A percentile compares a stretch with the other conserved stretches of the same genome.
phyloP scores from a whole-genome alignment of 2,888 invertebrate genomes.

The Cheiracanthium punctorium region DNA sequence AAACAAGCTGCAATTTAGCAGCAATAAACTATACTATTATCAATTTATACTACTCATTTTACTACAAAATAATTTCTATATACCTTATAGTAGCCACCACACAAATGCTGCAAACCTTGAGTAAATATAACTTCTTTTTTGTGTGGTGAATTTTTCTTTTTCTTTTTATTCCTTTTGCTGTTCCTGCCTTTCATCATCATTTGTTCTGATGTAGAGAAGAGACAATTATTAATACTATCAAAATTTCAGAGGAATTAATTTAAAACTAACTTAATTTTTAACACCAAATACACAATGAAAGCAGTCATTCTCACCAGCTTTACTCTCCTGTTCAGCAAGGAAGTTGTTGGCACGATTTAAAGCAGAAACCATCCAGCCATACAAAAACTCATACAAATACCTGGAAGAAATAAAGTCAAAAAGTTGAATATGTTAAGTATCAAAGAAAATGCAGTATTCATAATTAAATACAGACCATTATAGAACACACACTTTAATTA shows the following conservation, averaged over 20 bases:
- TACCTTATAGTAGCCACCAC: slow-evolving; percentile 92
- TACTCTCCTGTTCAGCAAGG: slow-evolving; percentile 84
- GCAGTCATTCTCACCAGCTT: slow-evolving; percentile 74
- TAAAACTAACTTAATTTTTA: neutral
- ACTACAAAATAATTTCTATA: no score
- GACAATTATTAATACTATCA: no score
- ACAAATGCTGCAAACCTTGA: slow-evolving; percentile 94
- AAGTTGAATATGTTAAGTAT: neutral
- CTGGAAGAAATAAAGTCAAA: slow-evolving; percentile 78
- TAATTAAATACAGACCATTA: no score
- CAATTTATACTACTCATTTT: no score
- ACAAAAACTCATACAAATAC: slow-evolving; percentile 95
- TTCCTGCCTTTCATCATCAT: slow-evolving; percentile 69
- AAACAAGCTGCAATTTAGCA: no score
- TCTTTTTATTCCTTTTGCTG: slow-evolving; percentile 79
- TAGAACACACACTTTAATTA: no score
- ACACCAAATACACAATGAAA: neutral
- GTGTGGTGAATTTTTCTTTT: slow-evolving; percentile 84
- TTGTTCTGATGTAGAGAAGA: neutral
- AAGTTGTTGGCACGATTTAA: slow-evolving; percentile 91
- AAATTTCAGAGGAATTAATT: no score
- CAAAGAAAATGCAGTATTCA: no score
- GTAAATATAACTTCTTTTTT: slow-evolving; percentile 89
- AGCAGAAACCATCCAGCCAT: slow-evolving; percentile 94
- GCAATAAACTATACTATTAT: no score